Base-by-base conservation (phyloP, 2,113 vertebrate genomes). In the Spea bombifrons region DNA sequence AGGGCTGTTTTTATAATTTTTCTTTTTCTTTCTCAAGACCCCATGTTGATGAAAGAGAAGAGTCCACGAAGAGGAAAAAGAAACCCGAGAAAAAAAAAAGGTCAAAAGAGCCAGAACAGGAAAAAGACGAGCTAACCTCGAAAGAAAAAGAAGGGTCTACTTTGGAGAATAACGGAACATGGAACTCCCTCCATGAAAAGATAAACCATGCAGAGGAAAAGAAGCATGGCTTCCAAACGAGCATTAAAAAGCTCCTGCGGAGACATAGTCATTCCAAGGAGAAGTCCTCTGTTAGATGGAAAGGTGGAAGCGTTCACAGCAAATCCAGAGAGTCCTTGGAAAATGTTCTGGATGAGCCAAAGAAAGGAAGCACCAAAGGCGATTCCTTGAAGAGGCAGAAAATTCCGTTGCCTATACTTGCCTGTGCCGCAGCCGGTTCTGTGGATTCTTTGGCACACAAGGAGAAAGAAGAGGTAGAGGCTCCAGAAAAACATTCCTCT, bases 221-320 rank as follows among this genome's bases (percentile, higher is more conserved):
- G 5, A 85, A 86, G 9, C 85, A 82, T 8, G 70, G 72, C 44
- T 82, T 85, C 70, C 71, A 76, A 15, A 84, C 71, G 3, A 76
- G 49, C 12, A 55, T 86, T 50, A 85, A 83, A 47, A 75, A 49
- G 1, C 80, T 86, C 0, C 52, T 86, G 17, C 13, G 55, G 59
- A 79, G 8, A 57, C 45, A 49, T 4, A 73, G 71, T 48, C 52
- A 69, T 10, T 9, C 10, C 13, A 80, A 80, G 17, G 78, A 80
- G 10, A 80, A 80, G 53, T 16, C 15, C 0, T 16, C 50, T 3
- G 30, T 50, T 5, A 75, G 49, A 30, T 15, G n/a, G 5, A 65
- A 46, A 55, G 52, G 49, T 44, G 53, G 66, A 5, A 81, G 66
- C 4, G 6, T 67, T 12, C 48, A 75, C 44, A 77, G 66, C 49